Evolutionary conservation across 1,140 invertebrate species (phyloP).

Genomic region (Brachionus plicatilis): DNA sequence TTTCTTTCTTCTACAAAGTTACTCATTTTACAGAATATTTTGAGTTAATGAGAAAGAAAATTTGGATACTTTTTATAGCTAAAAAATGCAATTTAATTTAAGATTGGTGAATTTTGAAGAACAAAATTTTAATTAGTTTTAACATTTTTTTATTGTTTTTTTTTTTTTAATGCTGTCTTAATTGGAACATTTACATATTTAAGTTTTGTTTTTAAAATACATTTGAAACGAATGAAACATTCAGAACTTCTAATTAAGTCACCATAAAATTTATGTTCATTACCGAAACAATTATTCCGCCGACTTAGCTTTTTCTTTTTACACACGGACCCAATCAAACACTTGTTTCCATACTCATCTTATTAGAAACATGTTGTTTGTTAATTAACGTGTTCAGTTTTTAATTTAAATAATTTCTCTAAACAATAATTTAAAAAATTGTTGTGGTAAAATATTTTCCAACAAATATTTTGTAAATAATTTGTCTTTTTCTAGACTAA

Average conservation of each 20-base stretch:
- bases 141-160: background rate
- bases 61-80: background rate
- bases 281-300: background rate
- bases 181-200: background rate
- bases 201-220: background rate
- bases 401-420: background rate
- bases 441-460: background rate
- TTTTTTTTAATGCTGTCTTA: background rate
- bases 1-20: background rate
- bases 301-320: background rate
- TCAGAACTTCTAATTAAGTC: background rate
- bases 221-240: background rate
- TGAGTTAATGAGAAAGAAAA: background rate
- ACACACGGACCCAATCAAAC: constrained; percentile 53
- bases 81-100: background rate
- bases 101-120: background rate
- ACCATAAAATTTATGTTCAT: background rate
- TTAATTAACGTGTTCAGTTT: constrained; percentile 42
- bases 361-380: constrained; percentile 56
- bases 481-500: background rate
- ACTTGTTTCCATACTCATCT: constrained; percentile 72
- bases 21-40: background rate
- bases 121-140: background rate
- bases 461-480: background rate
- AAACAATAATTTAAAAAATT: background rate